phyloP scores from a whole-genome alignment of 2,113 vertebrate species.

The Syrrhaptes paradoxus region DNA sequence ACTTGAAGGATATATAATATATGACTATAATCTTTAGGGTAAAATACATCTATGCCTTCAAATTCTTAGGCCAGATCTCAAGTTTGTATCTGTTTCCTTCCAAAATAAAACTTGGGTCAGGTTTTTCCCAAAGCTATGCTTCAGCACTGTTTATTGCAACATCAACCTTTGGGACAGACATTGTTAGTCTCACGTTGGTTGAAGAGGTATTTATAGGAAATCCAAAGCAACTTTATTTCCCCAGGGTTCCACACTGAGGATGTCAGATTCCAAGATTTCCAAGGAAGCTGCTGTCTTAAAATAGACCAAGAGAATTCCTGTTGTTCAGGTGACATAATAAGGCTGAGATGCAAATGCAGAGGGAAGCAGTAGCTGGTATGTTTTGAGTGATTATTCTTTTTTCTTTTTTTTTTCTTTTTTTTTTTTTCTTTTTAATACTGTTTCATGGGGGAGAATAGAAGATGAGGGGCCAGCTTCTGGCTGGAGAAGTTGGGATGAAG shows the following conservation, averaged over 20 bases:
- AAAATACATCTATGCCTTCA: not conserved
- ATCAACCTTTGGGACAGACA: not conserved
- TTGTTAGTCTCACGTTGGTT: not conserved
- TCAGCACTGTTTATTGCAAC: not conserved
- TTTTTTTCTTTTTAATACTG: not conserved
- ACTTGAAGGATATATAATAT: not conserved
- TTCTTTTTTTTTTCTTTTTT: not conserved
- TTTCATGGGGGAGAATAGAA: not conserved
- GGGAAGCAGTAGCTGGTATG: not conserved
- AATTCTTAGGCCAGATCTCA: not conserved
- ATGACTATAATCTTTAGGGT: not conserved
- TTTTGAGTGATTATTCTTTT: not conserved
- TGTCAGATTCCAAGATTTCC: not conserved
- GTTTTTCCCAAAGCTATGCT: not conserved
- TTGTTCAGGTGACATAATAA: conserved; percentile 50
- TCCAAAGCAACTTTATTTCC: not conserved
- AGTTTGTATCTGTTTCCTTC: not conserved
- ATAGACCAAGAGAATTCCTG: not conserved
- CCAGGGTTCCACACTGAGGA: not conserved
- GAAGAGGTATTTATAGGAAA: not conserved
- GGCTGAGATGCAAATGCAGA: not conserved
- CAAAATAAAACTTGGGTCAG: not conserved
- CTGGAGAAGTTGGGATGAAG: not conserved
- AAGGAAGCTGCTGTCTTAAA: not conserved
- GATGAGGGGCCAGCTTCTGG: not conserved